A percentile compares a stretch with the other conserved stretches of the same genome.
Evolutionary conservation across 1,140 invertebrate genomes (phyloP).

Genomic region (Whitmania pigra): DNA sequence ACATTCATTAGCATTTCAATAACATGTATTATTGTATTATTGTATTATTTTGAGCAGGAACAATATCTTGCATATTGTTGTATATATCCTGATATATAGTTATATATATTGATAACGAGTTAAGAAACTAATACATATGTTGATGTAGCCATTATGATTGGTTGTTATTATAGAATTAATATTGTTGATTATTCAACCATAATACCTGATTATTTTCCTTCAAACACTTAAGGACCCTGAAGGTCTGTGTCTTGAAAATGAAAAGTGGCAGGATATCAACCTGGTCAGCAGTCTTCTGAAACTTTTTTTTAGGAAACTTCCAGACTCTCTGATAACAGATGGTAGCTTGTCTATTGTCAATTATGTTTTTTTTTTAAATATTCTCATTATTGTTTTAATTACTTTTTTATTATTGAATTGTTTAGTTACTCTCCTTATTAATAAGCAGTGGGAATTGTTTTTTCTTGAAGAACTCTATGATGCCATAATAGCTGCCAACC

Average conservation of each 20-base stretch:
- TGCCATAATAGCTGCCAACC: conserved; percentile 78
- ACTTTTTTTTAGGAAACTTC: conserved; percentile 77
- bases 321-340: conserved; percentile 75
- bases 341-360: conserved; percentile 28
- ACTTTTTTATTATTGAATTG: neutral
- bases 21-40: too few species aligned
- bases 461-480: conserved; percentile 59
- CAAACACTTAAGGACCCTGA: conserved; percentile 33
- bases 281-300: conserved; percentile 58
- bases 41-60: too few species aligned
- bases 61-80: too few species aligned
- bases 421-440: neutral
- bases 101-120: neutral
- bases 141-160: neutral
- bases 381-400: neutral
- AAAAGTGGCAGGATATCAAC: conserved; percentile 43
- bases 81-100: too few species aligned
- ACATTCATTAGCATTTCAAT: too few species aligned
- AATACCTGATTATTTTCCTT: neutral
- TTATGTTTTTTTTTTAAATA: neutral
- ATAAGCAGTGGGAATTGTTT: neutral
- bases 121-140: neutral
- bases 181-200: too few species aligned
- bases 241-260: conserved; percentile 37
- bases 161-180: too few species aligned